Evolutionary conservation across 2,113 vertebrate genomes (phyloP).

Genomic region (Semicossyphus pulcher): DNA sequence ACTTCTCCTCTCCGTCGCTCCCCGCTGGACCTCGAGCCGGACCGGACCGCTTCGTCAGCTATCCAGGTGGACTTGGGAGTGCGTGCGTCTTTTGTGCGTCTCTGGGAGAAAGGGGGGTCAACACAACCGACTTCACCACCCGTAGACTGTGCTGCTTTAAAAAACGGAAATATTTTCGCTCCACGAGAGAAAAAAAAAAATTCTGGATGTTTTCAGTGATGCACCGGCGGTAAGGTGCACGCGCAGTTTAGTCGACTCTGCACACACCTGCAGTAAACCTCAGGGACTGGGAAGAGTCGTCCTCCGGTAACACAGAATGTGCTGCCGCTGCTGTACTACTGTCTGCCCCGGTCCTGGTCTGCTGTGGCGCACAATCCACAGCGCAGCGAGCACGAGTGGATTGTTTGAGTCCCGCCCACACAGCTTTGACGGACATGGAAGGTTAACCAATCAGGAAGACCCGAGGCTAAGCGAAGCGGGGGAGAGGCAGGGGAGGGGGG

Average conservation of each 20-base stretch:
- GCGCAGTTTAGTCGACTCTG: conserved; percentile 28
- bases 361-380: conserved; percentile 65
- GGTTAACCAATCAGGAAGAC: conserved; percentile 61
- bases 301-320: conserved; percentile 43
- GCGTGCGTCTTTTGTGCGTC: conserved; percentile 54
- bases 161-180: conserved; percentile 8
- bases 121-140: conserved; percentile 44
- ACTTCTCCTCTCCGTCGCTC: conserved; percentile 58
- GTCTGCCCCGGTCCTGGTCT: conserved; percentile 54
- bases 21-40: conserved; percentile 54
- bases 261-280: neutral
- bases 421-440: conserved; percentile 52
- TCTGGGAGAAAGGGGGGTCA: conserved; percentile 13
- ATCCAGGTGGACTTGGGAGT: conserved; percentile 71
- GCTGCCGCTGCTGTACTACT: conserved; percentile 32
- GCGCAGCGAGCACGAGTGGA: conserved; percentile 70
- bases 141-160: conserved; percentile 7
- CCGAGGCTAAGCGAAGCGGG: neutral
- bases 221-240: neutral
- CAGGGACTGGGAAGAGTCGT: conserved; percentile 17
- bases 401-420: conserved; percentile 77
- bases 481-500: neutral
- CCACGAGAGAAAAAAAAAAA: conserved; percentile 9
- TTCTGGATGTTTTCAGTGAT: conserved; percentile 9
- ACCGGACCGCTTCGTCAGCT: conserved; percentile 58